Evolutionary conservation across 2,888 invertebrate species (phyloP).

Genomic region (Craniophora ligustri): DNA sequence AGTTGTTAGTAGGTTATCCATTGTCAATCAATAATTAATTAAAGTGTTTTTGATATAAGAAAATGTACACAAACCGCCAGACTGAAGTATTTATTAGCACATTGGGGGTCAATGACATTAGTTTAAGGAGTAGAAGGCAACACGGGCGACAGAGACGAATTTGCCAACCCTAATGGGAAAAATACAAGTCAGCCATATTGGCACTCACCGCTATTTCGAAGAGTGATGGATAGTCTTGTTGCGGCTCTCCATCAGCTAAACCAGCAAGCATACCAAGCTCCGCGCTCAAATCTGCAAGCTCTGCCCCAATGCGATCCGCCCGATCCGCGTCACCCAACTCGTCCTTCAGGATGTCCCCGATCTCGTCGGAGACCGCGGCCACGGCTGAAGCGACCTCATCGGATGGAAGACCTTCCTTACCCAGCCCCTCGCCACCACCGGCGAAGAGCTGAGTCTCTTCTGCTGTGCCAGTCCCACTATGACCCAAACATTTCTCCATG

Average conservation of each 20-base stretch:
- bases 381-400: slow-evolving; percentile 83
- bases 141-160: slow-evolving; percentile 3
- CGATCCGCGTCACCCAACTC: slow-evolving; percentile 81
- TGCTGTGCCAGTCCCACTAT: slow-evolving; percentile 72
- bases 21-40: slow-evolving; percentile 38
- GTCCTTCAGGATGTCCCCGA: slow-evolving; percentile 84
- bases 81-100: slow-evolving; percentile 15
- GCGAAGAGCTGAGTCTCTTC: slow-evolving; percentile 73
- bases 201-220: slow-evolving; percentile 84
- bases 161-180: slow-evolving; percentile 12
- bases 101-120: slow-evolving; percentile 39
- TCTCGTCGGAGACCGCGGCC: slow-evolving; percentile 83
- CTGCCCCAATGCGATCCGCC: slow-evolving; percentile 81
- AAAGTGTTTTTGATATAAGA: slow-evolving; percentile 6
- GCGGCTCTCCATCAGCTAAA: slow-evolving; percentile 77
- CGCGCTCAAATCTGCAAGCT: slow-evolving; percentile 81
- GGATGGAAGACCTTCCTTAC: slow-evolving; percentile 72
- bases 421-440: slow-evolving; percentile 71
- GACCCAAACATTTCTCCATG: slow-evolving; percentile 82
- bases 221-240: slow-evolving; percentile 80
- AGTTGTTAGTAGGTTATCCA: slow-evolving; percentile 35
- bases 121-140: slow-evolving; percentile 25
- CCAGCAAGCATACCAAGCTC: slow-evolving; percentile 83
- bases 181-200: slow-evolving; percentile 68
- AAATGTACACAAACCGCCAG: slow-evolving; percentile 21